Percentiles rank a stretch among this genome's conserved stretches.
Evolutionary conservation across 2,797 vertebrate species (phyloP).

Genomic region (Alcedo atthis): DNA sequence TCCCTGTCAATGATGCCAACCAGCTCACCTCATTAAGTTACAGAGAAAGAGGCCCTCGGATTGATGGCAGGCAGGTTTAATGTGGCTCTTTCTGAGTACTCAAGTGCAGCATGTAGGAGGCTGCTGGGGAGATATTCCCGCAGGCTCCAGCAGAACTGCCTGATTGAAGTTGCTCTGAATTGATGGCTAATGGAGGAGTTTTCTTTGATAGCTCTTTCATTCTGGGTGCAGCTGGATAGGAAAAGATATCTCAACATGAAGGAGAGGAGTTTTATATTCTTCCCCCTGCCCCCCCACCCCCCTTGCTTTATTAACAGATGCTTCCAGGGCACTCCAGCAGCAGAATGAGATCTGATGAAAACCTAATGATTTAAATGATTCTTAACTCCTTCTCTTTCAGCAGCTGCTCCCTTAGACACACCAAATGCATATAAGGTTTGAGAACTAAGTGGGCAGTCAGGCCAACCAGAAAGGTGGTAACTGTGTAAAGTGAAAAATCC

Average conservation of each 20-base stretch:
- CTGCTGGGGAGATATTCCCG: constrained; percentile 68
- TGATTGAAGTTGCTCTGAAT: constrained; percentile 75
- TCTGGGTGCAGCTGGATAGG: constrained; percentile 61
- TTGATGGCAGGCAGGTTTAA: constrained; percentile 75
- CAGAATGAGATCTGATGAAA: constrained; percentile 61
- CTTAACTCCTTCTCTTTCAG: constrained; percentile 47
- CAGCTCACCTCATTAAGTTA: constrained; percentile 70
- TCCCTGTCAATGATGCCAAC: constrained; percentile 62
- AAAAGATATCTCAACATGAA: constrained; percentile 46
- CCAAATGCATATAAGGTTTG: not conserved
- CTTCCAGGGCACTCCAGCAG: constrained; percentile 63
- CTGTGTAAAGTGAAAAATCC: not conserved
- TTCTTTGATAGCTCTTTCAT: constrained; percentile 72
- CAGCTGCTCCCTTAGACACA: not conserved
- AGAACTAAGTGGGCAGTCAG: not conserved
- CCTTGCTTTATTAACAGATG: constrained; percentile 59
- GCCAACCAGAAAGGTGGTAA: not conserved
- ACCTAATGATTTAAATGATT: constrained; percentile 54
- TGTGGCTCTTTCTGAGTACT: constrained; percentile 68
- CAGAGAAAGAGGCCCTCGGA: constrained; percentile 51
- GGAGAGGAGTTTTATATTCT: not conserved
- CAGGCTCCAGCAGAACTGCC: constrained; percentile 70
- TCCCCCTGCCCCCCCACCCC: not conserved
- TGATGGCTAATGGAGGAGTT: constrained; percentile 67
- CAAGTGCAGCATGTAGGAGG: constrained; percentile 68